Evolutionary conservation across 2,113 vertebrate genomes (phyloP).

Genomic region (Chaetodon trifascialis): DNA sequence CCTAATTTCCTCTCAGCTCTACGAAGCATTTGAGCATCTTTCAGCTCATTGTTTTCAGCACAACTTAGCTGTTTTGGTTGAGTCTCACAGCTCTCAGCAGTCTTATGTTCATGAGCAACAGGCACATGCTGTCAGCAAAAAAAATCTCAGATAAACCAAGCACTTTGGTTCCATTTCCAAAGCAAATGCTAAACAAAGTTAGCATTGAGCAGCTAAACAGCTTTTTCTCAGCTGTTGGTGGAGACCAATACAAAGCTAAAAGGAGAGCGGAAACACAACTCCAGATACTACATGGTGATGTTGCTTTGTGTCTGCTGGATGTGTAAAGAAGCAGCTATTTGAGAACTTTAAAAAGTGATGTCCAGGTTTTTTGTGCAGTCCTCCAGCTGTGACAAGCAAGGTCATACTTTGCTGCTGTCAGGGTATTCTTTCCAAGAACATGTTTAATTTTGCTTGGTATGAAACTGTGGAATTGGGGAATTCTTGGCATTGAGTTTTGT

Average conservation of each 20-base stretch:
- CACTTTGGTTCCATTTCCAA: too few species aligned
- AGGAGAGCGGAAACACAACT: too few species aligned
- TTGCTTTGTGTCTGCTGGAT: background rate
- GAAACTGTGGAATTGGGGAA: background rate
- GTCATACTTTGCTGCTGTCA: background rate
- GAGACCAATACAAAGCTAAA: background rate
- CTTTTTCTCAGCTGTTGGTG: background rate
- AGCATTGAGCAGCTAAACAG: too few species aligned
- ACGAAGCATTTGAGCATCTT: background rate
- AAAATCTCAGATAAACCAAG: too few species aligned
- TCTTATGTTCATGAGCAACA: too few species aligned
- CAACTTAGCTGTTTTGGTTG: too few species aligned
- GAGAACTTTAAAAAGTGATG: too few species aligned
- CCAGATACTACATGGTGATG: too few species aligned
- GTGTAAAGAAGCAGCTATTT: background rate
- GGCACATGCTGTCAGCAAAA: too few species aligned
- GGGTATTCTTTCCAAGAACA: background rate
- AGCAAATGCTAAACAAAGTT: too few species aligned
- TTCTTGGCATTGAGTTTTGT: conserved; percentile 8
- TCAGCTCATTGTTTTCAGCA: background rate
- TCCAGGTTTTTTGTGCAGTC: too few species aligned
- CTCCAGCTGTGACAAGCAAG: background rate
- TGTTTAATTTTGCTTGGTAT: conserved; percentile 17
- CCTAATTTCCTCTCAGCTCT: background rate
- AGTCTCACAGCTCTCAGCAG: too few species aligned